Percentiles rank a stretch among this genome's conserved stretches.
Conservation (phyloP, 2,888 invertebrate species). For the Troides aeacus region DNA sequence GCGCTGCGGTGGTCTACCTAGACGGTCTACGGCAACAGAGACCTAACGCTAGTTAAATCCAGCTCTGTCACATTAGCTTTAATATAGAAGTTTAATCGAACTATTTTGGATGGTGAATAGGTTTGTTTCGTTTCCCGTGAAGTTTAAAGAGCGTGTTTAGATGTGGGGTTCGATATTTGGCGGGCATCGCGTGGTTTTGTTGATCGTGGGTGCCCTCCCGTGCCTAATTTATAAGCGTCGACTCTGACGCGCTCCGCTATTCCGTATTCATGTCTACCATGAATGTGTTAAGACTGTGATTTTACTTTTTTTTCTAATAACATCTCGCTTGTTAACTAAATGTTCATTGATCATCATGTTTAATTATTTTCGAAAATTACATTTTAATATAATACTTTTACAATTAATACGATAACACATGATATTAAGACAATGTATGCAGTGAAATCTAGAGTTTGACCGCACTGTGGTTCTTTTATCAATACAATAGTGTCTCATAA, state of each 20-base stretch:
- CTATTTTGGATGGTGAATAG: too few species aligned
- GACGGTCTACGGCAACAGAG: too few species aligned
- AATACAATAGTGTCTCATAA: too few species aligned
- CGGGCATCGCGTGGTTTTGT: conserved; percentile 62
- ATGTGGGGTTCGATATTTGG: conserved; percentile 66
- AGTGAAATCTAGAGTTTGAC: too few species aligned
- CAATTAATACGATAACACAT: not conserved
- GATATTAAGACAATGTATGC: too few species aligned
- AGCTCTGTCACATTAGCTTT: too few species aligned
- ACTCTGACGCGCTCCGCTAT: conserved; percentile 65
- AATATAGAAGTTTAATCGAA: too few species aligned
- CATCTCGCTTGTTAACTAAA: conserved; percentile 4
- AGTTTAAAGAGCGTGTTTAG: conserved; percentile 55
- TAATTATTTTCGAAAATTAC: not conserved
- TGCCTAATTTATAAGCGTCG: conserved; percentile 75
- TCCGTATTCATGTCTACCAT: conserved; percentile 43
- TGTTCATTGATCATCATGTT: not conserved
- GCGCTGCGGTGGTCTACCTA: too few species aligned
- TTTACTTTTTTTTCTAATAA: conserved; percentile 4
- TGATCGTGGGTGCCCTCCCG: conserved; percentile 51
- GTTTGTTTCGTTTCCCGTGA: conserved; percentile 40
- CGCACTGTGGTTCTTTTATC: too few species aligned
- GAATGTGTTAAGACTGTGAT: conserved; percentile 22
- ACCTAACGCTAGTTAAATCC: too few species aligned
- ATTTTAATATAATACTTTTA: not conserved